These are phyloP conservation scores for Cynodonichthys magdalenae DNA, from an alignment of 2,797 vertebrate genomes.

Conservation along the genomic window DNA sequence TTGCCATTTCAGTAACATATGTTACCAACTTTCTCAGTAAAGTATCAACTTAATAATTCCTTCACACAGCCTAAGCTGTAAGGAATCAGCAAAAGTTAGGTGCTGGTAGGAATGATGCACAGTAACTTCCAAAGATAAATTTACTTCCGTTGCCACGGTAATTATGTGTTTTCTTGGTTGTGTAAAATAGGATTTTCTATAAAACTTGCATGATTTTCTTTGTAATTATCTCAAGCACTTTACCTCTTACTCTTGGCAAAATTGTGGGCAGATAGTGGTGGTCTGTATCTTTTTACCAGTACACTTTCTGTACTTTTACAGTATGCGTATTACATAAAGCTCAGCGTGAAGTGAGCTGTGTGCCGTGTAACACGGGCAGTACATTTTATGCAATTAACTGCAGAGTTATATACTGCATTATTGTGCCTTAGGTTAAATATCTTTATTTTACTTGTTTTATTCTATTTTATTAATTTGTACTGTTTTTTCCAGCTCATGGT, in stretches of 20 bases:
- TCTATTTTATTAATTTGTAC: conserved; percentile 6
- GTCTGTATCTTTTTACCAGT: background rate
- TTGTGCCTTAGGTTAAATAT: conserved; percentile 19
- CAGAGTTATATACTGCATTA: conserved; percentile 1
- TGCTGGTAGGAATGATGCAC: background rate
- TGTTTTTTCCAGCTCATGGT: too few species aligned
- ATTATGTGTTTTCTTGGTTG: background rate
- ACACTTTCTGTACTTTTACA: background rate
- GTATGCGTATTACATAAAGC: background rate
- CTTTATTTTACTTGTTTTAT: conserved; percentile 35
- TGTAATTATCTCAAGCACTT: conserved; percentile 2
- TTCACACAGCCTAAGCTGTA: background rate
- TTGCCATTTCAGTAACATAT: background rate
- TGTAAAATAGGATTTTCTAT: background rate
- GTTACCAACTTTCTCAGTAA: background rate
- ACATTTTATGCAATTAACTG: conserved; percentile 12
- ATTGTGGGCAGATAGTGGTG: background rate
- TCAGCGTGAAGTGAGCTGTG: conserved; percentile 7
- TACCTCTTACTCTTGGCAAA: background rate
- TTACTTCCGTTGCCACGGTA: background rate
- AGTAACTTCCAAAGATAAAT: background rate
- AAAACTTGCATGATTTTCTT: background rate
- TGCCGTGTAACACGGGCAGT: conserved; percentile 30
- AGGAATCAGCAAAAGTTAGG: too few species aligned
- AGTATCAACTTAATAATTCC: background rate